Evolutionary conservation across 2,797 vertebrate species (phyloP).

Genomic region (Scleropages formosus): DNA sequence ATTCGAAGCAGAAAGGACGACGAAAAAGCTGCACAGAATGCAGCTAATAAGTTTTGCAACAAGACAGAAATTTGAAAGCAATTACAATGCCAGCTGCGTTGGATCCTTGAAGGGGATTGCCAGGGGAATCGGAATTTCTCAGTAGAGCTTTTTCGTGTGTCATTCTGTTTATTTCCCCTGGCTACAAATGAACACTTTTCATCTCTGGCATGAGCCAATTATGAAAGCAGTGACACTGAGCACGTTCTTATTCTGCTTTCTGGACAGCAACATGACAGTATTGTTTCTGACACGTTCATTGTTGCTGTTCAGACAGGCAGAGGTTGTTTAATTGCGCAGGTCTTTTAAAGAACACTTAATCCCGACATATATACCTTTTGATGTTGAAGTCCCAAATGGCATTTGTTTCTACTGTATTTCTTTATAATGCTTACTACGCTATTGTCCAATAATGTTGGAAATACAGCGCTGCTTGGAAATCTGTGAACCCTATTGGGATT

Average conservation of each 20-base stretch:
- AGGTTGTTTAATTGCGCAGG: not conserved
- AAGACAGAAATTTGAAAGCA: constrained; percentile 2
- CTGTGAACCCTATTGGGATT: too few relatives aligned
- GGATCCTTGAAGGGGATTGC: not conserved
- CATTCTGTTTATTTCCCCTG: constrained; percentile 13
- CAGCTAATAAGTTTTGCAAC: not conserved
- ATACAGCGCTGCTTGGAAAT: too few relatives aligned
- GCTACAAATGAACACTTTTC: constrained; percentile 1
- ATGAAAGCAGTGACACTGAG: not conserved
- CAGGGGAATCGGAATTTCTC: constrained; percentile 8
- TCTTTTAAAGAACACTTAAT: not conserved
- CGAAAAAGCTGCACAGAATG: not conserved
- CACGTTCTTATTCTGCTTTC: not conserved
- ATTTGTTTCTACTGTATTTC: not conserved
- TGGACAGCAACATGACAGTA: not conserved
- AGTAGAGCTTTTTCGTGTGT: not conserved
- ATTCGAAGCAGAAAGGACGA: not conserved
- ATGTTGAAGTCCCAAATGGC: not conserved
- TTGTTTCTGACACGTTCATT: not conserved
- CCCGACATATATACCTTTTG: not conserved
- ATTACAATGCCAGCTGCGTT: not conserved
- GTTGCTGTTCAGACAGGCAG: not conserved
- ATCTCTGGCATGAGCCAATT: not conserved
- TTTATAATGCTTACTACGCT: not conserved
- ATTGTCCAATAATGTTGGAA: too few relatives aligned